These are phyloP conservation scores for Hybos culiciformis DNA, from an alignment of 2,888 invertebrate species.

Conservation along the genomic window DNA sequence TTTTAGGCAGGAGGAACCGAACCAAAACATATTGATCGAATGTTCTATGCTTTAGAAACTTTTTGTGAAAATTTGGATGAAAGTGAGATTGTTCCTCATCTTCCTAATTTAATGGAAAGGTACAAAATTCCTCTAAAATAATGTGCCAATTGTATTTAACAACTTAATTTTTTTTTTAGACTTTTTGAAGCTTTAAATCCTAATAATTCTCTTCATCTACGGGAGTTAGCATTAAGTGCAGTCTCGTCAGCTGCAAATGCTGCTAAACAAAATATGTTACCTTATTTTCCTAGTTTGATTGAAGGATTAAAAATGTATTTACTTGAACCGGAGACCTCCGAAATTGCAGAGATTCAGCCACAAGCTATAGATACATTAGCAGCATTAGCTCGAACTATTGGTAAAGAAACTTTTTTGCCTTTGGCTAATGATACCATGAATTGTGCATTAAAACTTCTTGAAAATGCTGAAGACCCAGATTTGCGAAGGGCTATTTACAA, in stretches of 20 bases:
- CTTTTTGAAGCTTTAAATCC: slow-evolving; percentile 47
- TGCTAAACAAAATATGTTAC: slow-evolving; percentile 54
- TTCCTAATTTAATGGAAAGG: slow-evolving; percentile 58
- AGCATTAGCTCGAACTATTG: slow-evolving; percentile 55
- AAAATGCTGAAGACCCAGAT: slow-evolving; percentile 56
- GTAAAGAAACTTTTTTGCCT: slow-evolving; percentile 52
- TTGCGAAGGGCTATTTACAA: slow-evolving; percentile 55
- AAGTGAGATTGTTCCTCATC: slow-evolving; percentile 54
- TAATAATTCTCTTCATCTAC: slow-evolving; percentile 44
- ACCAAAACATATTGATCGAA: slow-evolving; percentile 50
- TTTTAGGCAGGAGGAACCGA: slow-evolving; percentile 39
- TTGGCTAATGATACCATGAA: slow-evolving; percentile 52
- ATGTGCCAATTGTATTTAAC: not conserved
- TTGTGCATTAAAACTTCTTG: slow-evolving; percentile 49
- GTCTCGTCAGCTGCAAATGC: slow-evolving; percentile 54
- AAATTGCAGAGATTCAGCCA: slow-evolving; percentile 46
- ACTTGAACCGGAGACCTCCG: slow-evolving; percentile 41
- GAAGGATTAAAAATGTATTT: slow-evolving; percentile 49
- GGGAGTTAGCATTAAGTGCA: slow-evolving; percentile 54
- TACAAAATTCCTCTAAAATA: no score
- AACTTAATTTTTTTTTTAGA: slow-evolving; percentile 17
- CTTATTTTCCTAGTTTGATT: slow-evolving; percentile 56
- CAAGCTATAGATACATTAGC: slow-evolving; percentile 58
- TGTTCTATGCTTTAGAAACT: slow-evolving; percentile 68
- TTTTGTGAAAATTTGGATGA: slow-evolving; percentile 69